A percentile compares a stretch with the other conserved stretches of the same genome.
Conservation (phyloP, 2,113 vertebrate species). For the Cochlearius cochlearius region DNA sequence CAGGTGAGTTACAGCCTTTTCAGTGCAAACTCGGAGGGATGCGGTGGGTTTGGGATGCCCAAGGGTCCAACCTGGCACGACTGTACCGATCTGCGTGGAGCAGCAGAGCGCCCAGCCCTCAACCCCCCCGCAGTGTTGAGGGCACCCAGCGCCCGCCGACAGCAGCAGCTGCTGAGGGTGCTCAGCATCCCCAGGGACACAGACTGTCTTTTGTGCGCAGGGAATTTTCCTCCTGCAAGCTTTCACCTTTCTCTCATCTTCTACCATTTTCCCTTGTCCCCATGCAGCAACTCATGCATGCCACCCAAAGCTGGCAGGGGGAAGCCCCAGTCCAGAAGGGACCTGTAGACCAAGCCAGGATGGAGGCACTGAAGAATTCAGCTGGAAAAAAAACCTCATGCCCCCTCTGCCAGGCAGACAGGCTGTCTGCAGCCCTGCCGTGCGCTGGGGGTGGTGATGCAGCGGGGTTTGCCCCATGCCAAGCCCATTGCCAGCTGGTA, state of each 20-base stretch:
- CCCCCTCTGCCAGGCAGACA: background rate
- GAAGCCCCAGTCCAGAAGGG: background rate
- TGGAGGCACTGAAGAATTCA: background rate
- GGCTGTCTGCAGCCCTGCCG: background rate
- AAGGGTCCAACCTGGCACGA: fast-evolving
- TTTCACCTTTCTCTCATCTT: background rate
- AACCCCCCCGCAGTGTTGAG: background rate
- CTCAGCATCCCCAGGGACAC: background rate
- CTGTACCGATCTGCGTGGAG: fast-evolving
- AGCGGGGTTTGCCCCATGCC: background rate
- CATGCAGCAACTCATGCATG: fast-evolving
- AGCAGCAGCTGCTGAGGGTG: background rate
- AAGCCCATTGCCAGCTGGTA: background rate
- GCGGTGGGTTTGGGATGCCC: background rate
- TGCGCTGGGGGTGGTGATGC: fast-evolving
- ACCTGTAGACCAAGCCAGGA: background rate
- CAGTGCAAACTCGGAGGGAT: background rate
- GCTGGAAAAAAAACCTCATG: background rate
- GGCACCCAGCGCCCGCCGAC: background rate
- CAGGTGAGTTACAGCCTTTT: background rate
- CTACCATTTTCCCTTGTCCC: background rate
- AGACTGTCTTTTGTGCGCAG: background rate
- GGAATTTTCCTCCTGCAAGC: background rate
- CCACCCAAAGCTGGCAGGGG: background rate
- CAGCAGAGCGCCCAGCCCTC: background rate